Percentiles rank a stretch among this genome's conserved stretches.
Conservation (phyloP, 2,113 vertebrate species). For the Phaethon lepturus region DNA sequence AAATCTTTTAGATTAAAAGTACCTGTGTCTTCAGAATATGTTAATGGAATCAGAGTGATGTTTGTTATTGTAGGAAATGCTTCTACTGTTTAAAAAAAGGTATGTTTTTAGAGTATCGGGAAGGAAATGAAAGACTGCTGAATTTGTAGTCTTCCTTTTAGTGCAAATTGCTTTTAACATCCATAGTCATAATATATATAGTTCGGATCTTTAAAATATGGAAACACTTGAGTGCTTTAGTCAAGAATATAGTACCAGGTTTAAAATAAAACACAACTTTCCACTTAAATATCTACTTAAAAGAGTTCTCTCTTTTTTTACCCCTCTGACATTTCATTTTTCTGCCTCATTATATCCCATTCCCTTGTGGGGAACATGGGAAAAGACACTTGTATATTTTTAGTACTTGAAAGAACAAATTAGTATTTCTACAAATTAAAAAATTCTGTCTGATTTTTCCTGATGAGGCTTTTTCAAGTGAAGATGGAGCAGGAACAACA, state of each 20-base stretch:
- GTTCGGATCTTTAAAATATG: not conserved
- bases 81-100: not conserved
- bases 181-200: not conserved
- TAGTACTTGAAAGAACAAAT: not conserved
- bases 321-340: not conserved
- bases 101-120: not conserved
- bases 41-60: not conserved
- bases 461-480: conserved; percentile 90
- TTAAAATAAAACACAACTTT: not conserved
- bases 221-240: not conserved
- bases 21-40: not conserved
- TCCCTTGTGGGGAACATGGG: not conserved
- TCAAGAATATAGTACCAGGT: not conserved
- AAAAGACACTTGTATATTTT: not conserved
- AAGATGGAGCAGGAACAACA: conserved; percentile 96
- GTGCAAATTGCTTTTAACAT: not conserved
- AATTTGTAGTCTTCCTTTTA: not conserved
- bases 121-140: not conserved
- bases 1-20: not conserved
- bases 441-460: not conserved
- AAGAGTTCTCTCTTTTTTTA: not conserved
- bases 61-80: not conserved
- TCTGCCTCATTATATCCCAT: not conserved
- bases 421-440: not conserved
- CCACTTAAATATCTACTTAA: not conserved